A percentile compares a stretch with the other conserved stretches of the same genome.
Evolutionary conservation across 2,797 vertebrate species (phyloP).

Genomic region (Naso thynnoides): DNA sequence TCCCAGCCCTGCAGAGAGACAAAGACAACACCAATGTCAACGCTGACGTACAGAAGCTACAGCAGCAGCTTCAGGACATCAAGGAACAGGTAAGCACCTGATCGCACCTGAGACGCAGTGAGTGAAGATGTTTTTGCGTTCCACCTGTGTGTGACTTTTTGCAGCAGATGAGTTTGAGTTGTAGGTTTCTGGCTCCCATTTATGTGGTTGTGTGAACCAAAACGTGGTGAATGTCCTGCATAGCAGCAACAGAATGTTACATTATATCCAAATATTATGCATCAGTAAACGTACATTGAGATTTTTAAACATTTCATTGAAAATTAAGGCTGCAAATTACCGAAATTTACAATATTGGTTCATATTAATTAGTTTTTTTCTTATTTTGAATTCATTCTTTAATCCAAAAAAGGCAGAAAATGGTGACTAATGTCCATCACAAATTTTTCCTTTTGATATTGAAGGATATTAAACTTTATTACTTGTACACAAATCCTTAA

Average conservation of each 20-base stretch:
- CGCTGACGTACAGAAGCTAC: conserved; percentile 97
- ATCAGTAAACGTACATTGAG: not conserved
- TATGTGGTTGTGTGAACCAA: not conserved
- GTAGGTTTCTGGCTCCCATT: not conserved
- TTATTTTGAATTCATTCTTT: not conserved
- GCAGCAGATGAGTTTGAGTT: not conserved
- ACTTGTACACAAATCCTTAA: not conserved
- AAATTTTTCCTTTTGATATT: not conserved
- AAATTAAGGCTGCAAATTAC: not conserved
- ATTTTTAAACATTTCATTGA: too few relatives aligned
- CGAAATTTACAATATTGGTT: not conserved
- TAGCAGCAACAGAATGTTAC: not conserved
- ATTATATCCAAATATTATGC: not conserved
- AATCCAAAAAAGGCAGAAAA: not conserved
- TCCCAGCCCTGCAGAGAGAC: conserved; percentile 96
- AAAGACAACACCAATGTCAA: conserved; percentile 99
- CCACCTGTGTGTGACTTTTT: not conserved
- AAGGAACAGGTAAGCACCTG: conserved; percentile 98
- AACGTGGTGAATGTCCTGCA: not conserved
- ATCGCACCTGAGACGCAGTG: too few relatives aligned
- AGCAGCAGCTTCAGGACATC: conserved; percentile 99
- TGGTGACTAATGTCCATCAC: not conserved
- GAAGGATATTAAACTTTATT: not conserved
- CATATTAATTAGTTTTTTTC: not conserved
- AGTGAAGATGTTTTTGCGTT: not conserved